Base-by-base conservation (phyloP, 2,888 invertebrate species). In the Beris chalybata region DNA sequence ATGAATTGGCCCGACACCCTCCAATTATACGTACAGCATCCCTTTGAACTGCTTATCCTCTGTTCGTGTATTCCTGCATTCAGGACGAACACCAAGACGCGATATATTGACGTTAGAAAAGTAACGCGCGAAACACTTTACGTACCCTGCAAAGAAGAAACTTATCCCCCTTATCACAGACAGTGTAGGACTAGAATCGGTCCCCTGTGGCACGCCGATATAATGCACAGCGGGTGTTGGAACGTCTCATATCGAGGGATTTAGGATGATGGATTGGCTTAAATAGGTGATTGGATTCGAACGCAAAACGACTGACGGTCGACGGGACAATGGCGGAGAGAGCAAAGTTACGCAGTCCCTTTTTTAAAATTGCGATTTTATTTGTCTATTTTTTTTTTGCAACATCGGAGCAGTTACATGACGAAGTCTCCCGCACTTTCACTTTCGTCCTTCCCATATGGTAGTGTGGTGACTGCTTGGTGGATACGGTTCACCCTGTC, bases 181-280 rank as follows among this genome's bases (percentile, higher is more conserved):
- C 29, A 61, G 15, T 52, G 61, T 15, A 68, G 70, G 69, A 71
- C 72, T 64, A 69, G 77, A 80, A 80, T 80, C 78, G 80, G 78
- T 80, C 80, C 80, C 80, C 78, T 78, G 80, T 77, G 80, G 76
- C 78, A 76, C 74, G 73, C 75, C 80, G 78, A 80, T 79, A 78
- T 77, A 78, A 79, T 73, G 76, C 80, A 75, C 77, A 74, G 75
- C 78, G 78, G 80, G 77, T 71, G 71, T 70, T 70, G 58, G 68
- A 72, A 70, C 56, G 71, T 71, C 71, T 68, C 70, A 71, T 72
- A 72, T 72, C 71, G 71, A 68, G 72, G 72, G 71, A 72, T 72
- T 71, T 72, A 67, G 65, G 69, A 73, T 73, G 73, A 73, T 73
- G 72, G 72, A 73, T 73, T 70, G 72, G 67, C 71, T 70, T 71